Base-by-base conservation (phyloP, 2,113 vertebrate genomes). In the Tragelaphus scriptus region DNA sequence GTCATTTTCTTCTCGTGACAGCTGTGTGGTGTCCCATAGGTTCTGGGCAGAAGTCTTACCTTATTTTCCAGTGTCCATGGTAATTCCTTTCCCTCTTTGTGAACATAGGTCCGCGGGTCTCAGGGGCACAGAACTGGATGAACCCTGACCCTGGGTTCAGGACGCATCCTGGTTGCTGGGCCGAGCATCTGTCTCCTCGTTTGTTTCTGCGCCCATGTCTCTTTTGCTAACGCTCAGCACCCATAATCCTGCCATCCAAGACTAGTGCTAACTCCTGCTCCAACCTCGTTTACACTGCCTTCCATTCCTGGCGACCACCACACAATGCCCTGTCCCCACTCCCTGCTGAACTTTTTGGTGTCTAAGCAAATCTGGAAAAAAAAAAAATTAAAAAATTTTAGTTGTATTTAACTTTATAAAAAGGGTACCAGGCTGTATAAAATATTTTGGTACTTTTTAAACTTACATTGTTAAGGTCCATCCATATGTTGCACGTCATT, bases 1-100 rank as follows among this genome's bases (percentile, higher is more conserved):
- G 8, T 32, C 2, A 2, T 44, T 56, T 65, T 55, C 71, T 51
- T 47, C n/a, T 56, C 1, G 2, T 12, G 28, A 19, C 75, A 3
- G 3, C 28, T 63, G 4, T 13, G 53, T 15, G 49, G n/a, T 16
- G 6, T 55, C 44, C 85, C 14, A 0, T 44, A n/a, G 32, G 71
- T 8, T 65, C 36, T 81, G 58, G 81, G 26, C 23, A n/a, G 36
- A 79, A 63, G 13, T 40, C 51, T 12, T 82, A 19, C 6, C n/a
- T 36, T 15, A 4, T 36, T 82, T 82, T 84, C 80, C 19, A 14
- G 15, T 47, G 21, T 21, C 75, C 36, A 15, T 1, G 44, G 21
- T 47, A 51, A 17, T 55, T 82, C 53, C 32, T 17, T 49, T 80
- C 47, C 90, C n/a, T 61, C 56, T 77, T 51, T 61, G 49, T 23